Percentiles rank a stretch among this genome's conserved stretches.
Evolutionary conservation across 2,113 vertebrate species (phyloP).

Genomic region (Eubucco bourcierii): DNA sequence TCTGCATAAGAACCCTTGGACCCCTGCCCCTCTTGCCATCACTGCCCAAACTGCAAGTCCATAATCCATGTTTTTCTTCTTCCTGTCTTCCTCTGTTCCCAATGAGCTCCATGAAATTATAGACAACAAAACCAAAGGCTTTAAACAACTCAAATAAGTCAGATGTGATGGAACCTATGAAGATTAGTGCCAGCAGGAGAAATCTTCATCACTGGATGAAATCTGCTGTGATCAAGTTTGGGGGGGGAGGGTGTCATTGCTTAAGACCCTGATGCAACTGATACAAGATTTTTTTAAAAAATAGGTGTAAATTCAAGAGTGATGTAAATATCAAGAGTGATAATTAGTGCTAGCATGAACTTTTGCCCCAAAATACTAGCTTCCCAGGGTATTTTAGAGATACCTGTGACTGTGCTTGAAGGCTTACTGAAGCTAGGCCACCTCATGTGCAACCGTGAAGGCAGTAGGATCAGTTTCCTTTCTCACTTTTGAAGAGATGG

Average conservation of each 20-base stretch:
- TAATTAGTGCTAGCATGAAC: not conserved
- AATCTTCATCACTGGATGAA: not conserved
- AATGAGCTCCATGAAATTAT: not conserved
- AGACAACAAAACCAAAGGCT: not conserved
- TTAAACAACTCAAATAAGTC: not conserved
- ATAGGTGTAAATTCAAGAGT: not conserved
- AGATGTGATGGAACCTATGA: not conserved
- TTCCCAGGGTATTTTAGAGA: not conserved
- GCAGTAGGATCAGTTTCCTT: not conserved
- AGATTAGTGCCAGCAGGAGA: not conserved
- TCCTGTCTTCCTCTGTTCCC: not conserved
- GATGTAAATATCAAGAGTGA: not conserved
- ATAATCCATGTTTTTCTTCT: not conserved
- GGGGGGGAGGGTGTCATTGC: not conserved
- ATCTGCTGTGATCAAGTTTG: not conserved
- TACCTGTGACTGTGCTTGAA: not conserved
- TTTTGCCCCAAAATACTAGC: not conserved
- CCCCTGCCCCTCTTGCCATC: not conserved
- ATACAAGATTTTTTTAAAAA: not conserved
- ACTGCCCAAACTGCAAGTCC: not conserved
- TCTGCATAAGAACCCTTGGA: not conserved
- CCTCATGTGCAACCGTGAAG: not conserved
- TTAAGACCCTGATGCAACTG: not conserved
- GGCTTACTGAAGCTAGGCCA: not conserved
- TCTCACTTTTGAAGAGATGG: not conserved